A percentile compares a stretch with the other conserved stretches of the same genome.
Evolutionary conservation across 1,140 invertebrate genomes (phyloP).

Genomic region (roundworm (Caenorhabditis elegans)): DNA sequence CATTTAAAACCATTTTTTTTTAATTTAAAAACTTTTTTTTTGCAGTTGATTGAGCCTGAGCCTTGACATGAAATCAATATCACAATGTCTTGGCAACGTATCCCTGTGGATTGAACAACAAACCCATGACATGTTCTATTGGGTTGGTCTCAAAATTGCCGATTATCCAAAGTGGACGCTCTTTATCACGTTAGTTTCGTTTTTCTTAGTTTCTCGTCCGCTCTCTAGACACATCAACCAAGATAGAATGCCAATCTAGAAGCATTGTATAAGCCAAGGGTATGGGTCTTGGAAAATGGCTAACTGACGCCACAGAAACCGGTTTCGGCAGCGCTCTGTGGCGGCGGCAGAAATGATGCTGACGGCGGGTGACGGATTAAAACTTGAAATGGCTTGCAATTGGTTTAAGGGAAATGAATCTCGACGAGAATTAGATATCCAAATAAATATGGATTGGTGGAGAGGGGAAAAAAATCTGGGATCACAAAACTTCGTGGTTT

Average conservation of each 20-base stretch:
- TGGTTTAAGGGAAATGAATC: background rate
- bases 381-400: background rate
- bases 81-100: slow-evolving; percentile 18
- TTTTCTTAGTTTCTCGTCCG: slow-evolving; percentile 34
- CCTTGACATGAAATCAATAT: background rate
- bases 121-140: slow-evolving; percentile 47
- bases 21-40: background rate
- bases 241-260: background rate
- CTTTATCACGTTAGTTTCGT: slow-evolving; percentile 1
- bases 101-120: slow-evolving; percentile 33
- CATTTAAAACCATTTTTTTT: background rate
- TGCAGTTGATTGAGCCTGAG: background rate
- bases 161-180: slow-evolving; percentile 44
- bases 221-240: background rate
- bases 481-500: too few relatives aligned
- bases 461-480: too few relatives aligned
- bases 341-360: too few relatives aligned
- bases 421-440: background rate
- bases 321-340: too few relatives aligned
- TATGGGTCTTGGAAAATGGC: slow-evolving; percentile 14
- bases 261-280: background rate
- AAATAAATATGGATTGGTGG: background rate
- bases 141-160: slow-evolving; percentile 41
- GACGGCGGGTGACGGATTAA: background rate
- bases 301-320: too few relatives aligned